Evolutionary conservation across 2,888 invertebrate genomes (phyloP).

Genomic region (Mesodorylaimus sp.): DNA sequence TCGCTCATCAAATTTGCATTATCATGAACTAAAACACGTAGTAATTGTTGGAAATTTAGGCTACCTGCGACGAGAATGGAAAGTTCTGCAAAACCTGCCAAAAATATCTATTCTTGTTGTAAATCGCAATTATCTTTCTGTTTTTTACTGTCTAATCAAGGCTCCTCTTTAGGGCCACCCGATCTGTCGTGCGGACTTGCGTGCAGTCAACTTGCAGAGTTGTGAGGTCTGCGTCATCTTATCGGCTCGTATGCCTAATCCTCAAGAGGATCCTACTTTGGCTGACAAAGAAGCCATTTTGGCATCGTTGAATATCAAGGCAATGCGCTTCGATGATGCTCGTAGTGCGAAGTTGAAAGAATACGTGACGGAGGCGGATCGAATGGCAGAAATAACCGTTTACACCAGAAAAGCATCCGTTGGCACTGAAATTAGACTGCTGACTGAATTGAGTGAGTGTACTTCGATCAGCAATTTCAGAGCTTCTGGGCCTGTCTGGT

Average conservation of each 20-base stretch:
- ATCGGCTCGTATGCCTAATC: slow-evolving; percentile 78
- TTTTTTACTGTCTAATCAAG: slow-evolving; percentile 42
- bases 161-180: slow-evolving; percentile 63
- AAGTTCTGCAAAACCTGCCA: slow-evolving; percentile 93
- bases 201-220: slow-evolving; percentile 93
- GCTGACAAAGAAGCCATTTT: slow-evolving; percentile 51
- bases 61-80: slow-evolving; percentile 85
- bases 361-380: too few relatives aligned
- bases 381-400: too few relatives aligned
- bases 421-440: slow-evolving; percentile 95
- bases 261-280: slow-evolving; percentile 29
- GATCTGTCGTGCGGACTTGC: slow-evolving; percentile 85
- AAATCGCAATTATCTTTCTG: too few relatives aligned
- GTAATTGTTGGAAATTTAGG: slow-evolving; percentile 95
- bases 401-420: slow-evolving; percentile 69
- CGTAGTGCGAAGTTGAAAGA: neutral
- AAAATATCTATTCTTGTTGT: slow-evolving; percentile 93
- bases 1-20: slow-evolving; percentile 96
- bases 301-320: slow-evolving; percentile 95
- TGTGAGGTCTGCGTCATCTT: slow-evolving; percentile 99
- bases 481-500: too few relatives aligned
- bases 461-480: too few relatives aligned
- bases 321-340: slow-evolving; percentile 35
- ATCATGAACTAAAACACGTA: slow-evolving; percentile 96
- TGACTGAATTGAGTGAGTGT: slow-evolving; percentile 57